Base-by-base conservation (phyloP, 2,888 invertebrate genomes). In the Drosophila tanythrix region DNA sequence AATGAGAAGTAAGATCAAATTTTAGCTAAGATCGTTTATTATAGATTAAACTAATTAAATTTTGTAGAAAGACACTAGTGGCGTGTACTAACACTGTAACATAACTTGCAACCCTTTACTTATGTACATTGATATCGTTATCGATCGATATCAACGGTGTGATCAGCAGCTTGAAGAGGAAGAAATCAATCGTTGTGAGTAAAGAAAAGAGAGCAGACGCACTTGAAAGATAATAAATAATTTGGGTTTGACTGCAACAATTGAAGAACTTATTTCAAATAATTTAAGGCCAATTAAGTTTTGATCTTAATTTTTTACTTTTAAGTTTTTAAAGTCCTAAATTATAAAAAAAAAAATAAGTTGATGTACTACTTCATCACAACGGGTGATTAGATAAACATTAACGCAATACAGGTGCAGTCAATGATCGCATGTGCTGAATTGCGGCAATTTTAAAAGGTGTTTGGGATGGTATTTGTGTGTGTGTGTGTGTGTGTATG, bases 351-450 rank as follows among this genome's bases (percentile, higher is more conserved):
- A 11, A 33, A 11, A 27, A 38, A 35, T 27, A 25, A 15, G 15
- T 46, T 46, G 35, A 21, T 36, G 15, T n/a, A n/a, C 25, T 4
- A 15, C 15, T 25, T 46, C 25, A 46, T 25, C 46, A 15, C 10
- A 58, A 33, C 63, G 46, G 31, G 67, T 38, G 62, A 77, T 62
- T 50, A 62, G 72, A 80, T 73, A 76, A 88, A 83, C 76, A 76
- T 56, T 56, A 38, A n/a, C 70, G 73, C 68, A 70, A 55, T 66
- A 74, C 74, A 79, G 90, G 90, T 79, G 90, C 86, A 86, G 90
- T 79, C 89, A 89, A 81, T 87, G 52, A 27, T 70, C 35, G 70
- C 65, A 65, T 80, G 81, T 56, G 43, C 31, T 33, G 58, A 59
- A 59, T 46, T 56, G 33, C 18, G 33, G 57, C 31, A 52, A 46